A percentile compares a stretch with the other conserved stretches of the same genome.
phyloP scores from a whole-genome alignment of 2,797 vertebrate species.

The Sarcoramphus papa region DNA sequence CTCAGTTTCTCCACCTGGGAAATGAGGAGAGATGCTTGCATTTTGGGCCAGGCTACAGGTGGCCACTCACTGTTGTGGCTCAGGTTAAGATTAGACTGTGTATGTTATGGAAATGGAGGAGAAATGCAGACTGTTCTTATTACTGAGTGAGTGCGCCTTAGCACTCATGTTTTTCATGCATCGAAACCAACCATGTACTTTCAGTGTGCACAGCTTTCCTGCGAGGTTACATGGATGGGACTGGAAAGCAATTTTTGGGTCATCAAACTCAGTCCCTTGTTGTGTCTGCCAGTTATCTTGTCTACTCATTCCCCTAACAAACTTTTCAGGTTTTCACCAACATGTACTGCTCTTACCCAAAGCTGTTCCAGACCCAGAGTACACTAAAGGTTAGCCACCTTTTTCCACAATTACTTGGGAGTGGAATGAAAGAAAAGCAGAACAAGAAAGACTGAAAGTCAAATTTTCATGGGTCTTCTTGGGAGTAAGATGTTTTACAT shows the following conservation, averaged over 20 bases:
- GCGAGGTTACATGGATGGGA: rapidly evolving
- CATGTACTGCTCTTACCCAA: not conserved
- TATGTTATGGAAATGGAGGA: not conserved
- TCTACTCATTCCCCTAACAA: not conserved
- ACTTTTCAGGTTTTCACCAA: not conserved
- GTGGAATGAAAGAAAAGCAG: not conserved
- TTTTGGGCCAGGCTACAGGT: not conserved
- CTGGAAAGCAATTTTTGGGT: not conserved
- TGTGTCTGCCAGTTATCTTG: not conserved
- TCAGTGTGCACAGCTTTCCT: not conserved
- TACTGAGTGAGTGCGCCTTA: not conserved
- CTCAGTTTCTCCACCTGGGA: not conserved
- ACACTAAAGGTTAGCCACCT: not conserved
- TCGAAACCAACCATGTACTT: not conserved
- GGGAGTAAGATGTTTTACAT: not conserved
- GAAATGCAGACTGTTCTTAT: not conserved
- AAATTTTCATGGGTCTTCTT: not conserved
- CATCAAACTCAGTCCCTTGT: not conserved
- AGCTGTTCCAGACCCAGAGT: not conserved
- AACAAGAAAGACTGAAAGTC: not conserved
- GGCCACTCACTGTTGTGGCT: rapidly evolving
- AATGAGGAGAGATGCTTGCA: not conserved
- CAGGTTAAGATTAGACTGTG: not conserved
- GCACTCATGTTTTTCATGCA: not conserved
- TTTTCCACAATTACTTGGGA: not conserved